Conservation (phyloP, 2,113 vertebrate species). For the Odocoileus hemionus region DNA sequence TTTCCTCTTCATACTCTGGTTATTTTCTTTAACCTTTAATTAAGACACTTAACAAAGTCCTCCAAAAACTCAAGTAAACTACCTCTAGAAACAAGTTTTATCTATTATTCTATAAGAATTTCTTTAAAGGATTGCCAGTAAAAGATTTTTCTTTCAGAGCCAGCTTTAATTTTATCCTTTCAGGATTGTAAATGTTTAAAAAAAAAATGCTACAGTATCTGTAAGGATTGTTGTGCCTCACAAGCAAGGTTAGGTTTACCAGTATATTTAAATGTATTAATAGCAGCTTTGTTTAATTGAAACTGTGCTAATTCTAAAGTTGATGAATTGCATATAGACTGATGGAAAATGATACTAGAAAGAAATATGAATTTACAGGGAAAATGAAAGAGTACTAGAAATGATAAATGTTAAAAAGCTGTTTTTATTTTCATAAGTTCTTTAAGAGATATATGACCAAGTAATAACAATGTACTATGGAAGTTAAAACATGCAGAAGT, state of each 20-base stretch:
- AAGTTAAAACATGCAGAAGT: neutral
- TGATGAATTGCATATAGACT: neutral
- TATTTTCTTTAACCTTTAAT: neutral
- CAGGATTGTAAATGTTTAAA: neutral
- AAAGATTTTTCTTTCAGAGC: neutral
- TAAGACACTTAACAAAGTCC: neutral
- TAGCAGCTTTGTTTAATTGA: neutral
- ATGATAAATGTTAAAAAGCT: neutral
- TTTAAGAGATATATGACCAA: neutral
- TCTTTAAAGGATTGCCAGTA: neutral
- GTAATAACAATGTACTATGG: neutral
- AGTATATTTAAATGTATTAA: neutral
- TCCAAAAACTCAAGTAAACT: conserved; percentile 24
- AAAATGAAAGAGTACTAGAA: neutral
- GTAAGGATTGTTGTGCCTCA: neutral
- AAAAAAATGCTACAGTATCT: neutral
- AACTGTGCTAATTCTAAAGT: neutral
- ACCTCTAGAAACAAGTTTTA: neutral
- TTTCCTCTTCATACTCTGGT: neutral
- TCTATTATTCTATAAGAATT: neutral
- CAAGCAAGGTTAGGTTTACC: neutral
- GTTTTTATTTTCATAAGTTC: neutral
- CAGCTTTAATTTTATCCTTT: neutral
- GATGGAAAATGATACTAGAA: neutral
- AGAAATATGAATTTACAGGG: neutral